Conservation (phyloP, 2,113 vertebrate genomes). For the Zootoca vivipara region DNA sequence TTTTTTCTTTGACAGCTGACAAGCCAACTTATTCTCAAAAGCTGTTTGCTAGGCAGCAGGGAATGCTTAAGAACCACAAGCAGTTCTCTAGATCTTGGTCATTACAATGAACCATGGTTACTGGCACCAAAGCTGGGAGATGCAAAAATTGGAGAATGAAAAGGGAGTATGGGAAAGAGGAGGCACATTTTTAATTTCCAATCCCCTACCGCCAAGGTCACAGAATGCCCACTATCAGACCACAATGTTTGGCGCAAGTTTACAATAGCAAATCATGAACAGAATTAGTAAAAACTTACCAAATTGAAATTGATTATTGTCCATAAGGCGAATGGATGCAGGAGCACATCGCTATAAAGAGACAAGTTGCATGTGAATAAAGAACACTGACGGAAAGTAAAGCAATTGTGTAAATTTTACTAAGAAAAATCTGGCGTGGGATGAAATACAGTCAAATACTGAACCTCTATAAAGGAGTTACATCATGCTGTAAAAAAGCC, state of each 20-base stretch:
- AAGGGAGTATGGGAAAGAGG: neutral
- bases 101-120: neutral
- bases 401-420: neutral
- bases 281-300: constrained; percentile 80
- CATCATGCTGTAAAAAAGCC: neutral
- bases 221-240: neutral
- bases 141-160: neutral
- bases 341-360: constrained; percentile 92
- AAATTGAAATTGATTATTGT: constrained; percentile 97
- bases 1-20: neutral
- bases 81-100: neutral
- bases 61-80: neutral
- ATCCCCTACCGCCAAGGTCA: neutral
- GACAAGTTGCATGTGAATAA: neutral
- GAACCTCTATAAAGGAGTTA: neutral
- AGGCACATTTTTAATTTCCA: constrained; percentile 14
- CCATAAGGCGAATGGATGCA: constrained; percentile 96
- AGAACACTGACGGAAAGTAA: neutral
- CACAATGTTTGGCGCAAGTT: neutral
- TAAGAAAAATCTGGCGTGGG: neutral
- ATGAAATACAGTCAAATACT: constrained; percentile 15
- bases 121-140: no score
- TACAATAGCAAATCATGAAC: neutral
- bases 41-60: neutral
- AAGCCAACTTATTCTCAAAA: neutral